Evolutionary conservation across 2,797 vertebrate species (phyloP), one percentile per base, ranked within the genome.

Genomic region (Danio jaintianensis): DNA sequence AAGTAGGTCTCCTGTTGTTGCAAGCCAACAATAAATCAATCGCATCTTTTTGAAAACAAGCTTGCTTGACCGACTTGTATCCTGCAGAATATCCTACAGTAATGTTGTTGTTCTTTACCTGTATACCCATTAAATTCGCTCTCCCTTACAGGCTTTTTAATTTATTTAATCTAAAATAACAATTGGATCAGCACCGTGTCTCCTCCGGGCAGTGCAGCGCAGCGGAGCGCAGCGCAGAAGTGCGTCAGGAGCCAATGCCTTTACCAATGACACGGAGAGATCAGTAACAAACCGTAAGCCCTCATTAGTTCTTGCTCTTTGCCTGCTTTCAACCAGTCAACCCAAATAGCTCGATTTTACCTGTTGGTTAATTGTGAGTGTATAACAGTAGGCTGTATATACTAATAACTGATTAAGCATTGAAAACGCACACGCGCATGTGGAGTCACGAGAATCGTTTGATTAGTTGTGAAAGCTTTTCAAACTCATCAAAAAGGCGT

Each of bases 121-220:
- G 18, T 77, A 43, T n/a, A 40, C 68, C 18, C 9, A 53, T 72
- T 52, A 36, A 68, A n/a, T 69, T n/a, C 4, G 6, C 18, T 16
- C 40, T n/a, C 4, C 20, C 45, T 59, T 63, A 29, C 4, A 29
- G 40, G 22, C 75, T 52, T 67, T 52, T 48, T 73, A 45, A 61
- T 81, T 68, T 73, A 75, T 83, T 81, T 78, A 75, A 70, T 80
- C 56, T 74, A 75, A 79, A 83, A 81, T 45, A 62, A 71, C 79
- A 82, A 79, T 78, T 81, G 79, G 75, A 68, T 79, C 66, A 81
- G 47, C 63, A 45, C 74, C 75, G 45, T 59, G 71, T 75, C 81
- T 67, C 69, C 81, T 80, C 68, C 50, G 38, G 64, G 75, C 70
- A 43, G 82, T 52, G 52, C 64, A 40, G 62, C 29, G 53, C 52